Percentiles rank a stretch among this genome's conserved stretches.
Evolutionary conservation across 2,888 invertebrate species (phyloP).

Genomic region (Rambutsinella grinnellia): DNA sequence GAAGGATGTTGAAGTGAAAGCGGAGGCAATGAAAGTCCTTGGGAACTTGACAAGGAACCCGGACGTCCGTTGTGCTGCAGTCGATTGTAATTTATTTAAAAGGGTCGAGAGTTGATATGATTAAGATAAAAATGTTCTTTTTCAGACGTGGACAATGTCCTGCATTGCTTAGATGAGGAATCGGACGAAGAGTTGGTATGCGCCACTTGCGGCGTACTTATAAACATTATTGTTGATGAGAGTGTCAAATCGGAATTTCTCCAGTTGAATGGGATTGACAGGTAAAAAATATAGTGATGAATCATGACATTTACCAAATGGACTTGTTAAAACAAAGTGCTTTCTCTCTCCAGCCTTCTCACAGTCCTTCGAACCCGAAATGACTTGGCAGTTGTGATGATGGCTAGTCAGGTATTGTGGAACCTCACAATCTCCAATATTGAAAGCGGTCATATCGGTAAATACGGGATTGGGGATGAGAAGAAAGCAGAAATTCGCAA

Average conservation of each 20-base stretch:
- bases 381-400: constrained; percentile 59
- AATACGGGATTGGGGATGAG: constrained; percentile 30
- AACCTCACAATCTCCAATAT: constrained; percentile 57
- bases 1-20: constrained; percentile 61
- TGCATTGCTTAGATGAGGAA: constrained; percentile 57
- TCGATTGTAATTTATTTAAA: constrained; percentile 41
- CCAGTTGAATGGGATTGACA: constrained; percentile 50
- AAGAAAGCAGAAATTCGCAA: constrained; percentile 35
- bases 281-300: constrained; percentile 27
- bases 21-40: constrained; percentile 64
- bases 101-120: not conserved
- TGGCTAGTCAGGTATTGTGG: constrained; percentile 64
- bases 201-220: constrained; percentile 64
- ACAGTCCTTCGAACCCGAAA: constrained; percentile 47
- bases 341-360: constrained; percentile 51
- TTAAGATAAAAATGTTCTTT: not conserved
- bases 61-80: constrained; percentile 50
- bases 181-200: constrained; percentile 57
- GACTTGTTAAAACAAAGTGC: no score
- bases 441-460: constrained; percentile 24
- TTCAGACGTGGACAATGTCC: constrained; percentile 56
- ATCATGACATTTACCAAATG: not conserved
- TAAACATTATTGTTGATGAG: constrained; percentile 64
- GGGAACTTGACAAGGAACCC: constrained; percentile 64
- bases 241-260: constrained; percentile 60